phyloP scores from a whole-genome alignment of 2,113 vertebrate genomes.

The Barnardius zonarius region DNA sequence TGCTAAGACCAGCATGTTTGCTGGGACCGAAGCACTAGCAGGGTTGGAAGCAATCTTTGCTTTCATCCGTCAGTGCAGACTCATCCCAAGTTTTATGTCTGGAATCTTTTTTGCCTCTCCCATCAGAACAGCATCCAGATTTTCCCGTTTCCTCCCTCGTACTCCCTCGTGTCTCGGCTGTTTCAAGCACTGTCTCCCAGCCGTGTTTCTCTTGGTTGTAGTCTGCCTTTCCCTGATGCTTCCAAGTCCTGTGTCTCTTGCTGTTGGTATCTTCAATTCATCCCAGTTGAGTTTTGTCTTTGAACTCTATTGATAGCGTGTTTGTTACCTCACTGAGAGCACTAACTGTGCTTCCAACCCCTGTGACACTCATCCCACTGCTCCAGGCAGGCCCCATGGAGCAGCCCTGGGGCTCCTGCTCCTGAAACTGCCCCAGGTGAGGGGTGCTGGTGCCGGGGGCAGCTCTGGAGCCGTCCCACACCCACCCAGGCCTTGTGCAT shows the following conservation, averaged over 20 bases:
- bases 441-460: neutral
- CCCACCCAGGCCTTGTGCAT: neutral
- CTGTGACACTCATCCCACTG: neutral
- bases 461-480: neutral
- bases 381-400: neutral
- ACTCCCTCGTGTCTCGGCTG: neutral
- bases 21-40: rapidly evolving
- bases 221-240: neutral
- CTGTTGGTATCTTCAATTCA: neutral
- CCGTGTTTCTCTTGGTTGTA: neutral
- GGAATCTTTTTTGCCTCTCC: neutral
- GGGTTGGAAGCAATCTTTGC: neutral
- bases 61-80: neutral
- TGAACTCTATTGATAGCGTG: neutral
- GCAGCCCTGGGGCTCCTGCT: neutral
- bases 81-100: neutral
- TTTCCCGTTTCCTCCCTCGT: neutral
- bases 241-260: neutral
- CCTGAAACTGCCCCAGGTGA: neutral
- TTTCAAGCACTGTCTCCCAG: neutral
- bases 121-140: neutral
- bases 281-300: neutral
- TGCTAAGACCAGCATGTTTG: neutral
- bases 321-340: neutral
- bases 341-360: neutral